Conservation (phyloP, 2,797 vertebrate species). For the Ispidina picta region DNA sequence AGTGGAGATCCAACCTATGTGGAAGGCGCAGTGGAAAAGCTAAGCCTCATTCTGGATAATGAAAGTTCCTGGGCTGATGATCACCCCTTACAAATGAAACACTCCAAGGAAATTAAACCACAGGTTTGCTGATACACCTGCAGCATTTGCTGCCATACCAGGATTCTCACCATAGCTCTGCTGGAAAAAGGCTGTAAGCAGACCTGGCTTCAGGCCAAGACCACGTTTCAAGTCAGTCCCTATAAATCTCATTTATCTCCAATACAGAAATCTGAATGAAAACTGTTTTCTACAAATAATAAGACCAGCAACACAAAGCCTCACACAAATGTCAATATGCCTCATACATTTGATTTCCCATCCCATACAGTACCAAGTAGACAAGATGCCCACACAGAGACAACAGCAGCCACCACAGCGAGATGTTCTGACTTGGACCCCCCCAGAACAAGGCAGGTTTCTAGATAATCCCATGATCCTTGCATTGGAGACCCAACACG, state of each 20-base stretch:
- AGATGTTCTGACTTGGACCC: not conserved
- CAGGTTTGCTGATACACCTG: not conserved
- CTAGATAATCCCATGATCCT: not conserved
- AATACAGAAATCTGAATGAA: not conserved
- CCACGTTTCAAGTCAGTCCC: not conserved
- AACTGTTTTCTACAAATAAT: not conserved
- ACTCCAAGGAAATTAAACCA: not conserved
- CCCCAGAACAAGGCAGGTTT: not conserved
- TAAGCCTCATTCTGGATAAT: not conserved
- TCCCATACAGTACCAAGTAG: not conserved
- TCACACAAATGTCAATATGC: not conserved
- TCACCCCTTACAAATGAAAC: not conserved
- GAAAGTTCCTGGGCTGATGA: not conserved
- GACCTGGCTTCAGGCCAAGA: not conserved
- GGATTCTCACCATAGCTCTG: not conserved
- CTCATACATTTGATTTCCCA: not conserved
- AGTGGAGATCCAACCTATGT: not conserved
- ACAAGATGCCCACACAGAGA: not conserved
- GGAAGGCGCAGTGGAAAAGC: not conserved
- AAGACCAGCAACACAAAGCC: not conserved
- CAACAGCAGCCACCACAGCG: not conserved
- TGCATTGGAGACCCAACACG: not conserved
- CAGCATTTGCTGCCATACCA: not conserved
- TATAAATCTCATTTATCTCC: not conserved
- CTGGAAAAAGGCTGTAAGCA: not conserved